Evolutionary conservation across 1,140 invertebrate species (phyloP).

Genomic region (Popillia japonica): DNA sequence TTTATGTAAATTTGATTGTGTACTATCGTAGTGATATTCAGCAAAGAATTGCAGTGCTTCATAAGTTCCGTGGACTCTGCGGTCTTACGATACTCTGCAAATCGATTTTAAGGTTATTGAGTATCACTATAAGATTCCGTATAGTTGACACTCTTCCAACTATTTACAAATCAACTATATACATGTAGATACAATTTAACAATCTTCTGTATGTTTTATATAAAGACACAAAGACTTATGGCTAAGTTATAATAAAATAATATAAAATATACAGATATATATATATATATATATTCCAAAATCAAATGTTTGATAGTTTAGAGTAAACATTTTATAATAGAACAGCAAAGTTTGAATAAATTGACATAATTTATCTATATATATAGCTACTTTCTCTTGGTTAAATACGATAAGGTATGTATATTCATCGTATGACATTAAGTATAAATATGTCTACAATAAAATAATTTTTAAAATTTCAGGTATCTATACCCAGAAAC

Average conservation of each 20-base stretch:
- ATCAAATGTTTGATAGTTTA: too few species aligned
- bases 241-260: not conserved
- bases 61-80: constrained; percentile 43
- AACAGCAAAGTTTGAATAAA: too few species aligned
- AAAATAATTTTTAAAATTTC: too few species aligned
- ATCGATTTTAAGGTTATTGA: not conserved
- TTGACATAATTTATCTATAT: too few species aligned
- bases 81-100: constrained; percentile 41
- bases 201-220: not conserved
- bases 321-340: too few species aligned
- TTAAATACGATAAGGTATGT: too few species aligned
- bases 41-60: not conserved
- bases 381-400: too few species aligned
- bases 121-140: not conserved
- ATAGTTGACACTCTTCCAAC: not conserved
- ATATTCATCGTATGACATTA: not conserved
- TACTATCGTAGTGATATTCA: not conserved
- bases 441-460: not conserved
- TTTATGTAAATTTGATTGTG: not conserved
- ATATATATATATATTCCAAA: too few species aligned
- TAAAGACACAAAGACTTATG: not conserved
- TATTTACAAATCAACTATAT: not conserved
- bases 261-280: too few species aligned
- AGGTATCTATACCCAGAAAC: too few species aligned
- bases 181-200: not conserved